phyloP scores from a whole-genome alignment of 2,797 vertebrate species.

The Darevskia mixta region DNA sequence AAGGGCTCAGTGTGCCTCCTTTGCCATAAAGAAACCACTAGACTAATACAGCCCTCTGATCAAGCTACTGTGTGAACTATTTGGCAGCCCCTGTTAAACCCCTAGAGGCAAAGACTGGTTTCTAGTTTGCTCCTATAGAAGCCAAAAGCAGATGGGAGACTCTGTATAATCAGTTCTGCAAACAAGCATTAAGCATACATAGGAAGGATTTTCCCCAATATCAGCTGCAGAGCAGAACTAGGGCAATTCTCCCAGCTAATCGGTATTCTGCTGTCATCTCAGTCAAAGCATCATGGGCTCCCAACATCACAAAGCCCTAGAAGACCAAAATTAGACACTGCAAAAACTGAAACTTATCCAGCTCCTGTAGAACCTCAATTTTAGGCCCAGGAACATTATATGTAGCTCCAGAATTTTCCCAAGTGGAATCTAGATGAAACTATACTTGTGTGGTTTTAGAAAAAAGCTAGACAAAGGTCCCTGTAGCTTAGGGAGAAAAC shows the following conservation, averaged over 20 bases:
- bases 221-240: neutral
- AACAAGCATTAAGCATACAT: conserved; percentile 4
- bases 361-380: neutral
- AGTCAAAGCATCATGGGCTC: conserved; percentile 5
- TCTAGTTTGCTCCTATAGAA: conserved; percentile 18
- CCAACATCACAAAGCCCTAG: neutral
- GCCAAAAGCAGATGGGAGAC: conserved; percentile 11
- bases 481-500: too few relatives aligned
- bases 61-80: conserved; percentile 1
- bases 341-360: neutral
- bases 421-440: too few relatives aligned
- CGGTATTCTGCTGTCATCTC: neutral
- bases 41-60: neutral
- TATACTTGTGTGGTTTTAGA: too few relatives aligned
- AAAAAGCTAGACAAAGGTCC: too few relatives aligned
- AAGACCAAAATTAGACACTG: neutral
- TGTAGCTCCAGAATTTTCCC: too few relatives aligned
- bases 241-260: neutral
- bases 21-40: conserved; percentile 6
- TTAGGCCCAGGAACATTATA: neutral
- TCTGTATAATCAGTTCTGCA: conserved; percentile 12
- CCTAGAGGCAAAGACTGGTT: conserved; percentile 2
- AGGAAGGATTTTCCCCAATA: neutral
- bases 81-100: conserved; percentile 5
- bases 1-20: neutral